Evolutionary conservation across 2,797 vertebrate species (phyloP).

Genomic region (Lithobates sylvaticus): DNA sequence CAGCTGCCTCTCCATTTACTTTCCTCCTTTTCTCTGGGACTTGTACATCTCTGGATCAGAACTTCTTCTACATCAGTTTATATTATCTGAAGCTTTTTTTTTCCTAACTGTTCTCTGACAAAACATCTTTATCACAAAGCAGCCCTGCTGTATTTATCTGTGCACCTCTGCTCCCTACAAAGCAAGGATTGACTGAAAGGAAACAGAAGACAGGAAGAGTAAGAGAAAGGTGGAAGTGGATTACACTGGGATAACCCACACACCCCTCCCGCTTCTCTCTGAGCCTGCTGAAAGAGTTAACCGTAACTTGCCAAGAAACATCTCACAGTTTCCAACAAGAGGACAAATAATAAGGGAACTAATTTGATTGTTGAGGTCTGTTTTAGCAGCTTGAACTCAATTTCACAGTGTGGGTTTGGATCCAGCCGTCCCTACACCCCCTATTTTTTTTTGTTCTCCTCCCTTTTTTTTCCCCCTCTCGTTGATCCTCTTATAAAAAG

Average conservation of each 20-base stretch:
- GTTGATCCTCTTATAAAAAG: constrained; percentile 57
- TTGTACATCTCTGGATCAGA: constrained; percentile 55
- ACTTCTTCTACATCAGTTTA: constrained; percentile 25
- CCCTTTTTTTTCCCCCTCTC: background rate
- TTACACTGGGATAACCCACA: constrained; percentile 41
- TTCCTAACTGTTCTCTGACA: constrained; percentile 2
- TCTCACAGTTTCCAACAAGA: constrained; percentile 59
- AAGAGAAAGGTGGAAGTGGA: constrained; percentile 48
- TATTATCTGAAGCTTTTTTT: background rate
- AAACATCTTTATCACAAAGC: constrained; percentile 16
- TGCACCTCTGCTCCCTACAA: constrained; percentile 28
- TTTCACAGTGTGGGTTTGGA: constrained; percentile 57
- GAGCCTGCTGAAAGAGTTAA: constrained; percentile 52
- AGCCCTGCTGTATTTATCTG: constrained; percentile 47
- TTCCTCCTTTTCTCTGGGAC: constrained; percentile 64
- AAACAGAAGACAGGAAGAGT: constrained; percentile 60
- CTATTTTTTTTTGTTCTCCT: background rate
- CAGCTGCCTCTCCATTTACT: constrained; percentile 42
- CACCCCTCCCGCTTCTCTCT: constrained; percentile 28
- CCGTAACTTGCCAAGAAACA: constrained; percentile 49
- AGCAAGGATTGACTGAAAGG: constrained; percentile 53
- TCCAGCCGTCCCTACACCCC: constrained; percentile 22
- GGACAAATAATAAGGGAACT: constrained; percentile 60
- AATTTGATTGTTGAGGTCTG: constrained; percentile 59
- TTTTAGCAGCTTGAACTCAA: constrained; percentile 52